Evolutionary conservation across 1,140 invertebrate genomes (phyloP).

Genomic region (Drosophila virilis): DNA sequence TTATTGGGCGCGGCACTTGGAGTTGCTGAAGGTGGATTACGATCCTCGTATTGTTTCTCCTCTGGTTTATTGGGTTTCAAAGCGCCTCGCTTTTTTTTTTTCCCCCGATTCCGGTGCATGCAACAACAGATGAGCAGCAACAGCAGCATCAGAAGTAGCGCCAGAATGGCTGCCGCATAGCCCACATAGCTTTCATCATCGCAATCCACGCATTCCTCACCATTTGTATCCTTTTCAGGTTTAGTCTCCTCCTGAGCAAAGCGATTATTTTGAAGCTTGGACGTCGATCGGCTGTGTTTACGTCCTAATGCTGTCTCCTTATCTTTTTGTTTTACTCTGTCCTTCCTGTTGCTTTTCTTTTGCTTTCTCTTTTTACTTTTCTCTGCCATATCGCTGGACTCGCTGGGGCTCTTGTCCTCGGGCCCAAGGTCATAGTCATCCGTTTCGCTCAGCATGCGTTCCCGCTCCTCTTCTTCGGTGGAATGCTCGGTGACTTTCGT

Average conservation of each 20-base stretch:
- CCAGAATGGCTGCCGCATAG: constrained; percentile 48
- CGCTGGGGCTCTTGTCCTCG: neutral
- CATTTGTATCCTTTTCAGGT: neutral
- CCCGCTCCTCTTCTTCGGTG: neutral
- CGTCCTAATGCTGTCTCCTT: neutral
- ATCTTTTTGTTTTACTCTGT: neutral
- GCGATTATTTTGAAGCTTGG: neutral
- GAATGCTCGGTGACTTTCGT: neutral
- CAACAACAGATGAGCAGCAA: constrained; percentile 58
- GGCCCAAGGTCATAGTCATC: constrained; percentile 18
- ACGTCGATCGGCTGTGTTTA: constrained; percentile 39
- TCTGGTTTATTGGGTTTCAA: neutral
- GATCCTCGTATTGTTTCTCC: neutral
- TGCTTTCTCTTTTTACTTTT: neutral
- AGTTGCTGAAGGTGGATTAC: neutral
- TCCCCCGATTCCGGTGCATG: constrained; percentile 18
- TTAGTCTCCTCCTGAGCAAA: neutral
- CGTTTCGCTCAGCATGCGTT: neutral
- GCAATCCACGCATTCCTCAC: constrained; percentile 53
- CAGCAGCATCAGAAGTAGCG: constrained; percentile 43
- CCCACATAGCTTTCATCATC: constrained; percentile 31
- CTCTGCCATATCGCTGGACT: neutral
- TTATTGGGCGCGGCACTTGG: neutral
- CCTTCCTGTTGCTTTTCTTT: neutral
- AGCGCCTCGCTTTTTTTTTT: neutral